These are phyloP conservation scores for Aporrectodea caliginosa DNA, from an alignment of 1,140 invertebrate species.

Conservation along the genomic window DNA sequence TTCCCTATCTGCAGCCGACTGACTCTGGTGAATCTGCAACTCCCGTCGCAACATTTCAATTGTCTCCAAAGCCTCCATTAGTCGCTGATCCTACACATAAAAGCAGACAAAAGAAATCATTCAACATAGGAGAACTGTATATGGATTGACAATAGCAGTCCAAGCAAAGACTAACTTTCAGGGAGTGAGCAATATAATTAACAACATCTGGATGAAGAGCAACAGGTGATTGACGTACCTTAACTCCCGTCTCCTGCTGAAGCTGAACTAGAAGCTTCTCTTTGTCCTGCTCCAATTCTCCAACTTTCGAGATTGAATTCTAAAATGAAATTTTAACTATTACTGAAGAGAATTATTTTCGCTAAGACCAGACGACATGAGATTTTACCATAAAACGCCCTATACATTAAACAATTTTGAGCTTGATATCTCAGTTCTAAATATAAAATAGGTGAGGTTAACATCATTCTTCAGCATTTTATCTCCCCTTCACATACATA, in stretches of 20 bases:
- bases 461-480: no score
- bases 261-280: neutral
- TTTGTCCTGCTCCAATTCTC: neutral
- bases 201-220: neutral
- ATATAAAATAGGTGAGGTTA: no score
- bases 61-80: conserved; percentile 1
- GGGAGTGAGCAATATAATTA: neutral
- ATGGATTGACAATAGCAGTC: neutral
- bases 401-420: no score
- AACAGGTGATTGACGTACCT: neutral
- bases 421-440: no score
- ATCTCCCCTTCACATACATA: no score
- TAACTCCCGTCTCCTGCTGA: neutral
- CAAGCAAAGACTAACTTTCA: no score
- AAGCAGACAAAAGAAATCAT: neutral
- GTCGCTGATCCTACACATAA: conserved; percentile 10
- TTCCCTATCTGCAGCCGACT: neutral
- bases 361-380: no score
- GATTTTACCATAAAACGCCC: no score
- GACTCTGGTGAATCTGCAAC: neutral
- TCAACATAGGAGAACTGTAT: neutral
- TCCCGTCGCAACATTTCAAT: neutral
- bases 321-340: neutral
- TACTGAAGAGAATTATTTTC: no score
- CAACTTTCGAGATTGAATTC: conserved; percentile 1